These are phyloP conservation scores for Napeogenes sylphis DNA, from an alignment of 2,888 invertebrate species.

Conservation along the genomic window DNA sequence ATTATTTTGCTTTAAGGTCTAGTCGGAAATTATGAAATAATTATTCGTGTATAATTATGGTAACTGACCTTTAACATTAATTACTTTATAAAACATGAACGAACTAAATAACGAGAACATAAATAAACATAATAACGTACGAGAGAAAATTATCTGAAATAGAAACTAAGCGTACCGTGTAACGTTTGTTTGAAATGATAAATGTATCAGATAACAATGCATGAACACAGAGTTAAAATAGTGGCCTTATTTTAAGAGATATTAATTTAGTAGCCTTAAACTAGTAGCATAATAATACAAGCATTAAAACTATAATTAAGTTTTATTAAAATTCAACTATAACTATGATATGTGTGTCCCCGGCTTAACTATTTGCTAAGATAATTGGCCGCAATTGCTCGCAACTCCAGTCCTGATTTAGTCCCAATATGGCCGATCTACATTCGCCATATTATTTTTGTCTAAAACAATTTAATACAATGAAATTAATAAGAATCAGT, in stretches of 20 bases:
- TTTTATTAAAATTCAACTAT: too few relatives aligned
- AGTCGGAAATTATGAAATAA: too few relatives aligned
- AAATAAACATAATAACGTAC: neutral
- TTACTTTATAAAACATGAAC: neutral
- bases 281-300: too few relatives aligned
- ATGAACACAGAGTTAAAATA: conserved; percentile 14
- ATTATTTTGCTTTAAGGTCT: too few relatives aligned
- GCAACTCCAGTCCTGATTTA: conserved; percentile 47
- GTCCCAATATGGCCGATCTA: conserved; percentile 43
- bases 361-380: conserved; percentile 38
- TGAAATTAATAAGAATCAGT: too few relatives aligned
- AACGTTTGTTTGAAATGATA: conserved; percentile 21
- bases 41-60: too few relatives aligned
- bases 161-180: neutral
- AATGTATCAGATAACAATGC: conserved; percentile 24
- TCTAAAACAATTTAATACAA: neutral
- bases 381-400: conserved; percentile 65
- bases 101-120: neutral
- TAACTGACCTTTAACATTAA: conserved; percentile 3
- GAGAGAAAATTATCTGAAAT: conserved; percentile 6
- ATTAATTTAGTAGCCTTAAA: too few relatives aligned
- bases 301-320: too few relatives aligned
- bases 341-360: conserved; percentile 14
- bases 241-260: conserved; percentile 12
- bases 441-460: conserved; percentile 29